A percentile compares a stretch with the other conserved stretches of the same genome.
Conservation (phyloP, 2,888 invertebrate genomes). For the Torymus aiolomorphi region DNA sequence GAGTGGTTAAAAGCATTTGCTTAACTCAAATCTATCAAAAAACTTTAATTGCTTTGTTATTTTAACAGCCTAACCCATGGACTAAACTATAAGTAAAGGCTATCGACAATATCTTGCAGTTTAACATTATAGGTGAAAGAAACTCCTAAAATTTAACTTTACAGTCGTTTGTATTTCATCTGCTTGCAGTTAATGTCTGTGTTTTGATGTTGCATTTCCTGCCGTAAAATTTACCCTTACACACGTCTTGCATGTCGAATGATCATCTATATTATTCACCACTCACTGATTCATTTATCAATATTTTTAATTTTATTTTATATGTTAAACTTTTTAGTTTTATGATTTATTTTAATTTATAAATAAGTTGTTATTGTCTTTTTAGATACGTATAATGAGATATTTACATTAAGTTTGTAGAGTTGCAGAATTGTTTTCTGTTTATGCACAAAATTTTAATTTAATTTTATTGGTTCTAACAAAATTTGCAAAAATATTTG, state of each 20-base stretch:
- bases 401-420: constrained; percentile 13
- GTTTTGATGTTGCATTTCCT: constrained; percentile 40
- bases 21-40: constrained; percentile 19
- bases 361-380: constrained; percentile 14
- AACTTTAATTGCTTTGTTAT: constrained; percentile 70
- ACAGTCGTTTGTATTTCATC: constrained; percentile 36
- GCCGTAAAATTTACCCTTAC: constrained; percentile 30
- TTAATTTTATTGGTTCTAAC: neutral
- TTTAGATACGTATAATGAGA: constrained; percentile 19
- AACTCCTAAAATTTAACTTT: constrained; percentile 63
- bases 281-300: constrained; percentile 26
- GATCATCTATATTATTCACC: constrained; percentile 49
- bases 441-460: neutral
- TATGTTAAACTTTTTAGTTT: constrained; percentile 19
- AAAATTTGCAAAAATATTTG: neutral
- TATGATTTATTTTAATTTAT: constrained; percentile 18
- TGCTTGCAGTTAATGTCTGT: constrained; percentile 51
- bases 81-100: constrained; percentile 72
- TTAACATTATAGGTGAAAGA: constrained; percentile 74
- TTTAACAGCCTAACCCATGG: constrained; percentile 75
- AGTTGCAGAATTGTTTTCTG: constrained; percentile 32
- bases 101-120: constrained; percentile 72
- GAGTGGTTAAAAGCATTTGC: constrained; percentile 15
- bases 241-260: constrained; percentile 52
- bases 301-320: constrained; percentile 25